Percentiles rank a stretch among this genome's conserved stretches.
phyloP scores from a whole-genome alignment of 1,140 invertebrate species.

The Oppia nitens region DNA sequence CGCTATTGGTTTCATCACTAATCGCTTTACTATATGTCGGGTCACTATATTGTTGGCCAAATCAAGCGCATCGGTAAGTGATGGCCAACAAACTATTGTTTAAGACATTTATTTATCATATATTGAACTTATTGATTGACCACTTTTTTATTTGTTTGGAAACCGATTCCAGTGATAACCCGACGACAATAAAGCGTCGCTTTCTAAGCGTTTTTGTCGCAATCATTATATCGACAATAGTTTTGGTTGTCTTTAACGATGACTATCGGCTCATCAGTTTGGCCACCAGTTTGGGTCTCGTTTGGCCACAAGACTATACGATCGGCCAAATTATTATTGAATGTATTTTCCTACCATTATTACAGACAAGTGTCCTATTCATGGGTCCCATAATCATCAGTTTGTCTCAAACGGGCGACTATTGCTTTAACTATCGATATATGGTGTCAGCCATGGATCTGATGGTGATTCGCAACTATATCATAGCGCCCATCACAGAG shows the following conservation, averaged over 20 bases:
- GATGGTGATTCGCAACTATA: not conserved
- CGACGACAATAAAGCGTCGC: constrained; percentile 4
- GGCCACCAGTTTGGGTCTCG: not conserved
- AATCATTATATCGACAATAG: not conserved
- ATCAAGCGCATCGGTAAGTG: not conserved
- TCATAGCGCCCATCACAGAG: constrained; percentile 9
- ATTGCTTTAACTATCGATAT: not conserved
- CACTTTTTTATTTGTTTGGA: not conserved
- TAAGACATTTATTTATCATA: too few species aligned
- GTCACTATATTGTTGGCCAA: constrained; percentile 6
- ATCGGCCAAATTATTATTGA: not conserved
- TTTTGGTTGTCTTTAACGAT: not conserved
- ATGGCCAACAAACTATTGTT: not conserved
- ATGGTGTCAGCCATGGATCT: not conserved
- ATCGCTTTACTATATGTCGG: not conserved
- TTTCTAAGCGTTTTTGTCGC: constrained; percentile 2
- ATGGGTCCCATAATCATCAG: not conserved
- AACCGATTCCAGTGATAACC: not conserved
- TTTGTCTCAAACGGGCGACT: not conserved
- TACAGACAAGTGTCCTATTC: constrained; percentile 1
- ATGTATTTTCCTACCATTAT: not conserved
- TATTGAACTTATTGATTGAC: too few species aligned
- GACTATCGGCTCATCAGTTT: not conserved
- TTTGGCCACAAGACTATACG: not conserved
- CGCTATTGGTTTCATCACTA: not conserved